Evolutionary conservation across 2,113 vertebrate genomes (phyloP).

Genomic region (Clarias batrachus): DNA sequence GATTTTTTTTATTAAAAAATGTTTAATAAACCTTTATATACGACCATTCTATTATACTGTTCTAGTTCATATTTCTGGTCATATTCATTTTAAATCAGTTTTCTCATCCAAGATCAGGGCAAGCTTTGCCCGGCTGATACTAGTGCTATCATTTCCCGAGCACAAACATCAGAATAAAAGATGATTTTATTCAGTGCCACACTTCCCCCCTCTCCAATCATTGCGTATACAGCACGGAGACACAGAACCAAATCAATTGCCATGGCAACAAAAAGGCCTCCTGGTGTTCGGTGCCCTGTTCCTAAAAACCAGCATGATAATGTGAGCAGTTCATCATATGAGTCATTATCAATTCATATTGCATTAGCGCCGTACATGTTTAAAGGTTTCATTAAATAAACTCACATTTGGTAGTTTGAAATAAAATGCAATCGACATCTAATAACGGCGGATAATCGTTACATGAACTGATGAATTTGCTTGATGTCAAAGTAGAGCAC

Average conservation of each 20-base stretch:
- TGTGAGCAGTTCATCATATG: slow-evolving; percentile 51
- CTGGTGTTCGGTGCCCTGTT: slow-evolving; percentile 47
- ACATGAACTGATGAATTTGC: not conserved
- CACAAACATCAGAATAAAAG: slow-evolving; percentile 39
- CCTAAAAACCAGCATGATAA: slow-evolving; percentile 54
- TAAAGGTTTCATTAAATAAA: slow-evolving; percentile 25
- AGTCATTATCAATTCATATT: slow-evolving; percentile 46
- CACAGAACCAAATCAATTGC: slow-evolving; percentile 56
- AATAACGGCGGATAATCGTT: not conserved
- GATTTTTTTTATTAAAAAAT: no score
- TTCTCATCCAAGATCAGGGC: not conserved
- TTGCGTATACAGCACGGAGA: slow-evolving; percentile 46
- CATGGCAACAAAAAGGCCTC: slow-evolving; percentile 58
- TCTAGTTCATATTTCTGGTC: not conserved
- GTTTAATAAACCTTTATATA: not conserved
- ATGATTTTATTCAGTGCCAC: slow-evolving; percentile 31
- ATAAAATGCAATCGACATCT: not conserved
- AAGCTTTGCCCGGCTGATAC: not conserved
- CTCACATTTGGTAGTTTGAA: not conserved
- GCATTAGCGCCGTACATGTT: slow-evolving; percentile 19
- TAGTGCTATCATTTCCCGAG: slow-evolving; percentile 20
- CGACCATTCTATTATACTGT: not conserved
- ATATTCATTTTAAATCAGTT: not conserved
- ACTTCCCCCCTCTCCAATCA: slow-evolving; percentile 35
- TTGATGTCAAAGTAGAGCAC: not conserved